Base-by-base conservation (phyloP, 92 coral and sea anemone species). In the Scolanthus callimorphus region DNA sequence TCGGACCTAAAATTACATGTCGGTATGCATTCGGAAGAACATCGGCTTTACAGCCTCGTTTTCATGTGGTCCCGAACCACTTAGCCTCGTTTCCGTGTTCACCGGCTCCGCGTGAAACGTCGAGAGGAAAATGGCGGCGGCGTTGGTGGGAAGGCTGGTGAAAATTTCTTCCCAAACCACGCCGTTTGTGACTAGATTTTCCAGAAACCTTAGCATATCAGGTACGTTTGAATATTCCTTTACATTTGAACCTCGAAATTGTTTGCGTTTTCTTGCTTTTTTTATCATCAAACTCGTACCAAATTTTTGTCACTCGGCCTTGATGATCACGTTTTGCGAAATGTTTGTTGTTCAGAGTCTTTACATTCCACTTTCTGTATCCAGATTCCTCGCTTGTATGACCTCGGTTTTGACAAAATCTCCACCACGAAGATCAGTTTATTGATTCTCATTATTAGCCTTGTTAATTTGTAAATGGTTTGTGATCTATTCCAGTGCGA, bases 121-220 rank as follows among this genome's bases (percentile, higher is more conserved):
- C 29, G 63, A 19, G 23, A 52, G 49, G 67, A 86, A 82, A 56
- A 86, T 86, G 95, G 95, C 95, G 95, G 76, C 95, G 65, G 51
- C 50, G 44, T 58, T 61, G 51, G 74, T 85, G 47, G 57, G 88
- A 55, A 70, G 67, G 54, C 27, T 51, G 11, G 70, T 56, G 56
- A 58, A 25, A 50, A 66, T 48, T 25, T 67, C 85, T 68, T 63
- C 73, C 67, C 71, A 68, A 34, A 47, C 72, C 49, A 41, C 80
- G 34, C 71, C 67, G 70, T 49, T 67, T 50, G 73, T 70, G 20
- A 68, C 57, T 41, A 56, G 48, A 54, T 51, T 57, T 29, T 70
- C 66, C 11, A 65, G 60, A 70, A 44, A 52, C 49, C 31, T 51
- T 15, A 38, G 59, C 26, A 29, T 55, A 19, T 0, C 51, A 34